Evolutionary conservation across 2,888 invertebrate species (phyloP).

Genomic region (Criorhina ranunculi): DNA sequence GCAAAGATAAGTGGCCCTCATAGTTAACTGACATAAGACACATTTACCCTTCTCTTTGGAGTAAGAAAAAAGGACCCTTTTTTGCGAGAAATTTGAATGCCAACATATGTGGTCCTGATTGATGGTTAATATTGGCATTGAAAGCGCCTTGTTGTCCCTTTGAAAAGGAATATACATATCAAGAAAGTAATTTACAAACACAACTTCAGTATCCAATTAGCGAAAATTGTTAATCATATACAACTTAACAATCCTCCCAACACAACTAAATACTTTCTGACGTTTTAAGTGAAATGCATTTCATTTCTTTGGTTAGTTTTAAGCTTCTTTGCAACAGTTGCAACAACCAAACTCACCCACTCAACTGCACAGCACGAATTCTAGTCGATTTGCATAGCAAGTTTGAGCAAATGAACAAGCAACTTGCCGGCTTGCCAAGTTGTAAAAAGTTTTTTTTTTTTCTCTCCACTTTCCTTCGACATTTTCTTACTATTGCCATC

Average conservation of each 20-base stretch:
- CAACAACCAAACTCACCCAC: background rate
- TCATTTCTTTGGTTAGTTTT: conserved; percentile 37
- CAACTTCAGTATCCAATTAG: background rate
- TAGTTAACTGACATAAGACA: conserved; percentile 45
- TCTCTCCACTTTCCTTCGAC: background rate
- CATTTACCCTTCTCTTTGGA: conserved; percentile 32
- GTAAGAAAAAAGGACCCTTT: conserved; percentile 23
- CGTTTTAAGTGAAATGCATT: conserved; percentile 61
- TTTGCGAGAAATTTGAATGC: conserved; percentile 24
- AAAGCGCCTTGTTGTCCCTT: conserved; percentile 15
- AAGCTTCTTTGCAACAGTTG: conserved; percentile 30
- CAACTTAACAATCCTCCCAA: background rate
- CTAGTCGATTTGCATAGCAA: conserved; percentile 57
- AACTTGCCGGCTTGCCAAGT: conserved; percentile 71
- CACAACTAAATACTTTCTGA: conserved; percentile 10
- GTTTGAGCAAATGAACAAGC: conserved; percentile 68
- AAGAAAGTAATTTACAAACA: no score
- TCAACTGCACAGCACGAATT: background rate
- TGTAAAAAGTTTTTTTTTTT: conserved; percentile 60
- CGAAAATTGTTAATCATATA: background rate
- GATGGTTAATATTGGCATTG: conserved; percentile 23
- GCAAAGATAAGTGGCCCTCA: conserved; percentile 49
- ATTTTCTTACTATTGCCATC: background rate
- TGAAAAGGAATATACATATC: background rate
- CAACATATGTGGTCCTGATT: conserved; percentile 44